Evolutionary conservation across 2,888 invertebrate genomes (phyloP), one percentile per base, ranked within the genome.

Genomic region (Rhaphigaster nebulosa): DNA sequence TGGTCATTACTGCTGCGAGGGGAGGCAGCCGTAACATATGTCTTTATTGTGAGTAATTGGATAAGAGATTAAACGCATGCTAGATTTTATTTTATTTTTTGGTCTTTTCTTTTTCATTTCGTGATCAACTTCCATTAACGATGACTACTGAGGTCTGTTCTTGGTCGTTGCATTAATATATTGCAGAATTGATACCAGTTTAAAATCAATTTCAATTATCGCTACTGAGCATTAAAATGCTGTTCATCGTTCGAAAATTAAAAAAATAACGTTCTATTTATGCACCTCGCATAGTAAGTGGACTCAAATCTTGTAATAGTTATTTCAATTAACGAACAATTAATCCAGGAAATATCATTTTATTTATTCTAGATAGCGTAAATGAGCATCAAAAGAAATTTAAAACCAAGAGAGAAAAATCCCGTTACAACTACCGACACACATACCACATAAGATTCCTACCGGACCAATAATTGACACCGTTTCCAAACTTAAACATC

Each of bases 1-100:
- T 84, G 84, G 45, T 45, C 70, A 84, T 50, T 84, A 45, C 84
- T 45, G 45, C 45, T 45, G 26, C 26, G n/a, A 4, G 18, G 84
- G 84, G 45, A 45, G 80, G 38, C 84, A 41, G n/a, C 84, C 45
- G 80, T 84, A 84, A 84, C 41, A 84, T 50, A 84, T 84, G 70
- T 76, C 70, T 76, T 38, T 76, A 76, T 76, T 76, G 6, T 38
- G 70, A 76, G 70, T 76, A 76, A 76, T 76, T 76, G 23, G 38
- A 15, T 76, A 34, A 76, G 70, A 23, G 34, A 76, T 76, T 76
- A 76, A 76, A 34, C 20, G 15, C 70, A 76, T 76, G 34, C 20
- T 76, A 38, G 70, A 76, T 76, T 76, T 76, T 38, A 3, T 5
- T 38, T 76, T 76, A 6, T 76, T 76, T 76, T 76, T 8, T 65